Conservation (phyloP, 2,113 vertebrate species). For the Poeciliopsis retropinna region DNA sequence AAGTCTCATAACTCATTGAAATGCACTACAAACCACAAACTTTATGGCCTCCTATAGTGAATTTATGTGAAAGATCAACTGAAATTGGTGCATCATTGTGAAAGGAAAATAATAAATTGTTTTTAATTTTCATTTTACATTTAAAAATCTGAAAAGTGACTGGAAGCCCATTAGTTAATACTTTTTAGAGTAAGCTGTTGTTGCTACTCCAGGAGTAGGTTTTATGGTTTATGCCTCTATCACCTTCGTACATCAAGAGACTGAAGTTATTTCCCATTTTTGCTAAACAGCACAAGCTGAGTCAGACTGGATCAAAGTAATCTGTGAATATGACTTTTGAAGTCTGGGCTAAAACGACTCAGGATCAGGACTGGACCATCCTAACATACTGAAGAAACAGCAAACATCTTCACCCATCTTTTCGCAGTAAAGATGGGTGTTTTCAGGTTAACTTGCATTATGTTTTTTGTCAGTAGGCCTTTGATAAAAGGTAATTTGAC, state of each 20-base stretch:
- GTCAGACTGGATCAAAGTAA: neutral
- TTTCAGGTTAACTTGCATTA: too few relatives aligned
- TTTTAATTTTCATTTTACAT: neutral
- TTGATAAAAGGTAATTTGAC: too few relatives aligned
- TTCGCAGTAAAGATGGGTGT: too few relatives aligned
- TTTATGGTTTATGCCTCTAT: neutral
- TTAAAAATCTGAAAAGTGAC: neutral
- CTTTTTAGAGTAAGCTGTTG: neutral
- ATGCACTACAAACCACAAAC: neutral
- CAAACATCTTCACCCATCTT: neutral
- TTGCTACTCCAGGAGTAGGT: neutral
- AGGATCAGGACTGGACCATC: neutral
- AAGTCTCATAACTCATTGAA: neutral
- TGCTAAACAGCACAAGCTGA: neutral
- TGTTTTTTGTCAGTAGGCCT: too few relatives aligned
- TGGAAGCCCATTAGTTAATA: neutral
- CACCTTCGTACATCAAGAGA: neutral
- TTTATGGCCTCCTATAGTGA: neutral
- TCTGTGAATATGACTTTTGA: too few relatives aligned
- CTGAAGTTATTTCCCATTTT: neutral
- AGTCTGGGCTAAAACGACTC: neutral
- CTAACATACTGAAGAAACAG: neutral
- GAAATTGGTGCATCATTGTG: neutral
- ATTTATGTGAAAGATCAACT: neutral
- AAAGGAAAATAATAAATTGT: neutral